Conservation (phyloP, 2,888 invertebrate genomes). For the Cyaniris semiargus region DNA sequence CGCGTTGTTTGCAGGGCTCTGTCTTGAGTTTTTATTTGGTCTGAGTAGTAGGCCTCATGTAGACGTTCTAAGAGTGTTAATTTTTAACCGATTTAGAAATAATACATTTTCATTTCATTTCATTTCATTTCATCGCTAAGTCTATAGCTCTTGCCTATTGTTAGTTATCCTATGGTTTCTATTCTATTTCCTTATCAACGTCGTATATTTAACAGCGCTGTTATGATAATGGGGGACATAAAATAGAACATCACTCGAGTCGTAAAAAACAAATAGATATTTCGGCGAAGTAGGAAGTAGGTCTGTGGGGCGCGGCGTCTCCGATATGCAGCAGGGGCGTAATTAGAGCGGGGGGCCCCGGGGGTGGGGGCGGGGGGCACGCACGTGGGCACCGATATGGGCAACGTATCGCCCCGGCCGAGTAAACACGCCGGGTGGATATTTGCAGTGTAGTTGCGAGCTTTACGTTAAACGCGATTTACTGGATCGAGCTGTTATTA, state of each 20-base stretch:
- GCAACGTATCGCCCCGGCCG: constrained; percentile 9
- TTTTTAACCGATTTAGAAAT: too few relatives aligned
- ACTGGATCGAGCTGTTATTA: constrained; percentile 1
- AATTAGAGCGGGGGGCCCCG: neutral
- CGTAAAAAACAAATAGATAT: constrained; percentile 9
- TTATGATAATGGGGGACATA: neutral
- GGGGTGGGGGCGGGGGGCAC: neutral
- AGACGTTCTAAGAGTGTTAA: too few relatives aligned
- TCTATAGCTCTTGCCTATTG: too few relatives aligned
- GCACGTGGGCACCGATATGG: constrained; percentile 6
- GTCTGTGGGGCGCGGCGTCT: neutral
- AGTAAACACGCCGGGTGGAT: constrained; percentile 11
- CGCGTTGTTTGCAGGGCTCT: too few relatives aligned
- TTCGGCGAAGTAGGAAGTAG: constrained; percentile 2
- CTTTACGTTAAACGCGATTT: constrained; percentile 4
- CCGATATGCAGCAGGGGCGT: neutral
- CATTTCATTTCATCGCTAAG: too few relatives aligned
- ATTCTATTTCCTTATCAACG: neutral
- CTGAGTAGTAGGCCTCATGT: too few relatives aligned
- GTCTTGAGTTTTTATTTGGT: too few relatives aligned
- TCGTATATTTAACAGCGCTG: neutral
- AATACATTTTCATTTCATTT: too few relatives aligned
- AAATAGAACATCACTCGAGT: constrained; percentile 14
- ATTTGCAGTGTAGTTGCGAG: constrained; percentile 4
- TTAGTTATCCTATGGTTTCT: neutral